Evolutionary conservation across 2,113 vertebrate species (phyloP), one percentile per base, ranked within the genome.

Genomic region (Apeltes quadracus): DNA sequence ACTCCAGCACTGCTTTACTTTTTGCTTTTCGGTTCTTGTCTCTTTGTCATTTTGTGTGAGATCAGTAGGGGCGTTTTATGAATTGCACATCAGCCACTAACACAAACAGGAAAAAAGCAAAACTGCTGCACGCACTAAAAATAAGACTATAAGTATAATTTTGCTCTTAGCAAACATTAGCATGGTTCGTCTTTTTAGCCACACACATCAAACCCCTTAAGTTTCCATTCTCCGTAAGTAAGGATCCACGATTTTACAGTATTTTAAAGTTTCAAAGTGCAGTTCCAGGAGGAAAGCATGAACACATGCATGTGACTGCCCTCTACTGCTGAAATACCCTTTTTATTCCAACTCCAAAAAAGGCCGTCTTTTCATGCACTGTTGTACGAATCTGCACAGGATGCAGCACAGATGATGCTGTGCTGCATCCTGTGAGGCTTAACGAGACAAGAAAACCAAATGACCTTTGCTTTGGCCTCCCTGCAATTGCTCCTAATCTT

Each of bases 181-280:
- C 16, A 10, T 34, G 5, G 16, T 58, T 46, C n/a, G n/a, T 69
- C 2, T 8, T 36, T 10, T 29, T 67, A 22, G 2, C 4, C 13
- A 34, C 46, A 38, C 23, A 1, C 22, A n/a, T 58, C 64, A 27
- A 50, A 22, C 14, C 20, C 12, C 61, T 20, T 53, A 77, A 72
- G 25, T 61, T 75, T 32, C 53, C 66, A 56, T 12, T 22, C 50
- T 70, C 75, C 82, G 75, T 23, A 78, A 63, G 80, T 87, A 62
- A 77, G 73, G 0, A 68, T 39, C 29, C 29, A 29, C 29, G 5
- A 29, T 29, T 29, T 29, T 29, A 29, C 29, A 29, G 29, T 29
- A 3, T 29, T 29, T 29, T 29, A 29, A 2, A 3, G 29, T 29
- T 29, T 29, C 5, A 29, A 29, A 29, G 12, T 7, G 34, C 12